Evolutionary conservation across 2,113 vertebrate species (phyloP), one percentile per base, ranked within the genome.

Genomic region (Larimichthys polyactis): DNA sequence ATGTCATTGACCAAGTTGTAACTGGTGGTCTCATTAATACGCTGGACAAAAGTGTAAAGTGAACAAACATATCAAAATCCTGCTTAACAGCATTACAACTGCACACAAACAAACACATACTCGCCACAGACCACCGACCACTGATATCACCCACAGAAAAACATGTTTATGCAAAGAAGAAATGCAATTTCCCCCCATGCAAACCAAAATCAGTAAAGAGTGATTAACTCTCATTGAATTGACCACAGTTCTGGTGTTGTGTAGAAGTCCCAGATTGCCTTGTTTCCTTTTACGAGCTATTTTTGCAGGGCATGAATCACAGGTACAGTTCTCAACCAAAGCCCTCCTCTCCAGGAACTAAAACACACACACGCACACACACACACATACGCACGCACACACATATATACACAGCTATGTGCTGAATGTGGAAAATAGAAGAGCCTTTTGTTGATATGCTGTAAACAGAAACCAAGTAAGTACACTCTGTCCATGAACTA

Each of bases 391-490:
- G 57, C 68, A 71, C 59, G 12, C 11, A 32, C 11, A n/a, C 24
- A 27, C 3, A 11, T 4, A n/a, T 19, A 74, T 20, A 40, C 54
- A 63, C 0, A 27, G 43, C 2, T 58, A 66, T 44, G 0, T 46
- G 15, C 48, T 27, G 51, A 58, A 78, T 59, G 76, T 63, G 49
- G 77, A 75, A 44, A 79, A 80, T 54, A 59, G 62, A 64, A 44
- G 52, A 71, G 66, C 4, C 40, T 81, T 89, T 59, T 43, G 75
- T 67, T 69, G 73, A 79, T 75, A 54, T 11, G 64, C 4, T 0
- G 20, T 73, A 70, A 90, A 82, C 81, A 84, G 59, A 87, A 82
- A 86, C 43, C 15, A 67, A 79, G 46, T 75, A 62, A 76, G 78
- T 69, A 60, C 59, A 79, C 73, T 67, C 71, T 60, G 67, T 78